A percentile compares a stretch with the other conserved stretches of the same genome.
Conservation (phyloP, 2,888 invertebrate genomes). For the Lathronympha strigana region DNA sequence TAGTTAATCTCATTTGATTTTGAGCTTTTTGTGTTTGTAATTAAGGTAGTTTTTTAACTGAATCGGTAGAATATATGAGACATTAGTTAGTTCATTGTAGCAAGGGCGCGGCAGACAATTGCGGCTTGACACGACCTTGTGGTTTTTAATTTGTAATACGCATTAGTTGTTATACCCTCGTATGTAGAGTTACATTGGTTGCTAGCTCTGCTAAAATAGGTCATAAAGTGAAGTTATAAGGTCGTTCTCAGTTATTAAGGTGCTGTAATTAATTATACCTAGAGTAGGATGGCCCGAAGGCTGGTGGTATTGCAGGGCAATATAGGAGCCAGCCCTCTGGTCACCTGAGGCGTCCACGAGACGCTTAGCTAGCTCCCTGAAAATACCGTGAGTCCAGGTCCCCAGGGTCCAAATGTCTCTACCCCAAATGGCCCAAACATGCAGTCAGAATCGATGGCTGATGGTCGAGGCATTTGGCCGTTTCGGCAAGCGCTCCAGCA, state of each 20-base stretch:
- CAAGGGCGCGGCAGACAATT: constrained; percentile 39
- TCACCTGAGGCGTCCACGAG: too few relatives aligned
- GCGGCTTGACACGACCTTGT: constrained; percentile 37
- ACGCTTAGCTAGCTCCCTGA: too few relatives aligned
- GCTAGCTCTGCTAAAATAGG: not conserved
- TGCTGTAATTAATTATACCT: not conserved
- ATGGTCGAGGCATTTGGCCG: too few relatives aligned
- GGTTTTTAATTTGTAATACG: constrained; percentile 36
- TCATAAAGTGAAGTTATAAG: constrained; percentile 1
- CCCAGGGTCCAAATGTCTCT: too few relatives aligned
- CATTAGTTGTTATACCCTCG: constrained; percentile 29
- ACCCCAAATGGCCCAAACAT: too few relatives aligned
- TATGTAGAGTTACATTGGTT: not conserved
- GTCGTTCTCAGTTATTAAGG: not conserved
- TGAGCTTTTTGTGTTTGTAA: not conserved
- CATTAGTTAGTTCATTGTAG: constrained; percentile 12
- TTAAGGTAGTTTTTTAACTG: not conserved
- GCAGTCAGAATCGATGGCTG: too few relatives aligned
- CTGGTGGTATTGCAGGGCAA: too few relatives aligned
- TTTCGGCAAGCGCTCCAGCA: too few relatives aligned
- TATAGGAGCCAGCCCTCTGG: too few relatives aligned
- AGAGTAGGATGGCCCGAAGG: too few relatives aligned
- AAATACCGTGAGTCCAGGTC: too few relatives aligned
- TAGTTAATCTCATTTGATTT: not conserved
- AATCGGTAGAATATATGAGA: not conserved